Base-by-base conservation (phyloP, 2,797 vertebrate species). In the Lycodopsis pacificus region DNA sequence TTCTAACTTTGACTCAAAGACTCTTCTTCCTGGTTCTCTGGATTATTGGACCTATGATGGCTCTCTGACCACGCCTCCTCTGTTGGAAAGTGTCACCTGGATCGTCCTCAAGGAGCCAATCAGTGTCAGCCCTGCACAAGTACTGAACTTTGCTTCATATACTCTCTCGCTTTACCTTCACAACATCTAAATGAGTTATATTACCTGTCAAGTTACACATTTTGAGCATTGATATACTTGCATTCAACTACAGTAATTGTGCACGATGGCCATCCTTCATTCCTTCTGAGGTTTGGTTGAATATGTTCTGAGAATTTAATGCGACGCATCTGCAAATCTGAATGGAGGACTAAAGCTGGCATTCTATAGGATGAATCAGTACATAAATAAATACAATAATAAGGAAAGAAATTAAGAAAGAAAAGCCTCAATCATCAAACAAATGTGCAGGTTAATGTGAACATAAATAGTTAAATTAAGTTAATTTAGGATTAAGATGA, bases 21-120 rank as follows among this genome's bases (percentile, higher is more conserved):
- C 93, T 70, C 94, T 99, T 27, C 95, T 99, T 77, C 98, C 98
- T 38, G 30, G 22, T 1, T 95, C 93, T 48, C 90, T 96, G 91
- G 93, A 96, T 81, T 99, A 95, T 82, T 99, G 98, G 98, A 99
- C 97, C 2, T 99, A 99, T 15, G 96, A 96, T 0, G 98, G 98
- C 40, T 99, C 98, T 80, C 94, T 99, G 85, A 99, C 98, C 3
- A 97, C 97, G 5, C 98, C 98, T 22, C 98, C 98, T 56, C 96
- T 99, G 64, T 87, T 96, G 19, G 98, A 99, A 89, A 97, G 96
- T 3, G 98, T 99, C 86, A 97, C 95, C 13, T 99, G 98, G 98
- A 97, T 99, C 7, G 88, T 99, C 75, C 94, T 99, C 59, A 98
- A 95, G 90, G 96, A 98, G 1, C 96, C 96, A 5, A 96, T 99